Percentiles rank a stretch among this genome's conserved stretches.
These are phyloP conservation scores for Alitta virens DNA, from an alignment of 2,888 invertebrate genomes.

Conservation along the genomic window DNA sequence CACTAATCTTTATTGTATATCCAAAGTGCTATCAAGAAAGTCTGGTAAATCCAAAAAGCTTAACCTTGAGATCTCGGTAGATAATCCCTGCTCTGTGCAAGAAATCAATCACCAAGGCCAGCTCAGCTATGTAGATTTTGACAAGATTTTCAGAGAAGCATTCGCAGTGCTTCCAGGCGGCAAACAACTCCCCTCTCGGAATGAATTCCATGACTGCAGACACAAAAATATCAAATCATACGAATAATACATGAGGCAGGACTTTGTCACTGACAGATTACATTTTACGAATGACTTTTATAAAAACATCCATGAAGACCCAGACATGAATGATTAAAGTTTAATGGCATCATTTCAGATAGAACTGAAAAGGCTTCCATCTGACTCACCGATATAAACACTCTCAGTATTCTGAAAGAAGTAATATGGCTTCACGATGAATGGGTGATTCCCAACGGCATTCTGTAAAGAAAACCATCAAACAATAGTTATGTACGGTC, in stretches of 20 bases:
- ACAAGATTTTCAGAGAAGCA: slow-evolving; percentile 76
- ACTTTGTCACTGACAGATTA: too few relatives aligned
- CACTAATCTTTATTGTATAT: too few relatives aligned
- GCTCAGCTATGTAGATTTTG: slow-evolving; percentile 80
- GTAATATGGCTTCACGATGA: slow-evolving; percentile 75
- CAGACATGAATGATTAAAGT: too few relatives aligned
- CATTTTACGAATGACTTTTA: too few relatives aligned
- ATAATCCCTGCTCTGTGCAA: slow-evolving; percentile 68
- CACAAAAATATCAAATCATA: too few relatives aligned
- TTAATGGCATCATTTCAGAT: too few relatives aligned
- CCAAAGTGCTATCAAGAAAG: slow-evolving; percentile 75
- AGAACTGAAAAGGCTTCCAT: too few relatives aligned
- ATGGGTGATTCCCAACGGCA: slow-evolving; percentile 81
- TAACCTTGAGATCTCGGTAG: slow-evolving; percentile 78
- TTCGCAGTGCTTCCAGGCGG: slow-evolving; percentile 71
- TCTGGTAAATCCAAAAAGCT: slow-evolving; percentile 72
- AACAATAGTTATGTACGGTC: too few relatives aligned
- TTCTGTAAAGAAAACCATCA: slow-evolving; percentile 50
- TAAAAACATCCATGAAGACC: too few relatives aligned
- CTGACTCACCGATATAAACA: slow-evolving; percentile 74
- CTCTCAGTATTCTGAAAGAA: slow-evolving; percentile 85
- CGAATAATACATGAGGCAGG: too few relatives aligned
- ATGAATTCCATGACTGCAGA: slow-evolving; percentile 78
- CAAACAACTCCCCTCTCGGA: slow-evolving; percentile 78
- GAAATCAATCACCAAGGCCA: slow-evolving; percentile 73